Evolutionary conservation across 1,140 invertebrate genomes (phyloP).

Genomic region (Bradysia coprophila): DNA sequence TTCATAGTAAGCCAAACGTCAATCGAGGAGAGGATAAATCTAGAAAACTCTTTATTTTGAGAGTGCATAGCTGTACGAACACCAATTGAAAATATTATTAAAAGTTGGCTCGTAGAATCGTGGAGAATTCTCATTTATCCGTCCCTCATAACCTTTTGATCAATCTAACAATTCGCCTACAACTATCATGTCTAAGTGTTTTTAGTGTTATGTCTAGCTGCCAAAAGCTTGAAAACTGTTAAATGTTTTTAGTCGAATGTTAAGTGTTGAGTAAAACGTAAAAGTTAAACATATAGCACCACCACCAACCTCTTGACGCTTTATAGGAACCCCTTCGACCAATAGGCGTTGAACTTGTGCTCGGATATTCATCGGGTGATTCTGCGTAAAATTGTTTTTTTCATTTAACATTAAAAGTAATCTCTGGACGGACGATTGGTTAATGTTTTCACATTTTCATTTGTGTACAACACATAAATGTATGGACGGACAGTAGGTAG

Average conservation of each 20-base stretch:
- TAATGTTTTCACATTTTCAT: conserved; percentile 2
- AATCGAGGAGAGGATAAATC: too few relatives aligned
- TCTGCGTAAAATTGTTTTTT: conserved; percentile 31
- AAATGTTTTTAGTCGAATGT: conserved; percentile 3
- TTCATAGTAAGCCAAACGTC: too few relatives aligned
- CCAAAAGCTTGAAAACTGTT: background rate
- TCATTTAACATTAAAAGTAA: background rate
- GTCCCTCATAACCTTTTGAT: too few relatives aligned
- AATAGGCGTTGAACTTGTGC: conserved; percentile 31
- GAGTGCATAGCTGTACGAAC: too few relatives aligned
- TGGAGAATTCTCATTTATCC: too few relatives aligned
- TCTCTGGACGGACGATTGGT: background rate
- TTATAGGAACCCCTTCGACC: conserved; percentile 69
- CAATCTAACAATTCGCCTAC: too few relatives aligned
- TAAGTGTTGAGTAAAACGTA: background rate
- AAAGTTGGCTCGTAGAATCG: too few relatives aligned
- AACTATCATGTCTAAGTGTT: too few relatives aligned
- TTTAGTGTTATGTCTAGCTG: background rate
- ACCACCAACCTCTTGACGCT: conserved; percentile 56
- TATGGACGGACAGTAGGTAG: too few relatives aligned
- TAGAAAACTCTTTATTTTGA: too few relatives aligned
- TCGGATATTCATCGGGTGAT: conserved; percentile 50
- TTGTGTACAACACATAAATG: background rate
- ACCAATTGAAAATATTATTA: too few relatives aligned
- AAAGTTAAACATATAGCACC: too few relatives aligned